phyloP scores from a whole-genome alignment of 2,113 vertebrate species.

The Ailurus styani region DNA sequence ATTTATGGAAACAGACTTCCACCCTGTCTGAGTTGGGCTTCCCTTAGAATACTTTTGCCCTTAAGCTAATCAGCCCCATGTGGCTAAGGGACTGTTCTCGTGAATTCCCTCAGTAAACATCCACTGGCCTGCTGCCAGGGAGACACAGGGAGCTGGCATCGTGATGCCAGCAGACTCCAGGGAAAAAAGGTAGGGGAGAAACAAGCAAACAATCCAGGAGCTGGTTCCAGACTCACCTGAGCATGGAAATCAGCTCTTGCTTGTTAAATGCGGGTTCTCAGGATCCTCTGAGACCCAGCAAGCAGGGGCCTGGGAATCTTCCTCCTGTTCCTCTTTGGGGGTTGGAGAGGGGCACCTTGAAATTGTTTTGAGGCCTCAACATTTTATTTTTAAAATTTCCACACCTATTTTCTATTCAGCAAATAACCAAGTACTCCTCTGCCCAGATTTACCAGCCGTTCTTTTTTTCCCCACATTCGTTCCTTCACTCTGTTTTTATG shows the following conservation, averaged over 20 bases:
- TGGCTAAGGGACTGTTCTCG: neutral
- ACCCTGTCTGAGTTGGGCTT: neutral
- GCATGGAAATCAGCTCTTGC: accelerated
- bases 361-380: neutral
- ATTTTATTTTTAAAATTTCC: neutral
- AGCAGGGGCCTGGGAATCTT: too few species aligned
- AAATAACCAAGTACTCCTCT: neutral
- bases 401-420: neutral
- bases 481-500: neutral
- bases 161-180: neutral
- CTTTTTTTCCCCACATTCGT: neutral
- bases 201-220: neutral
- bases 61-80: neutral
- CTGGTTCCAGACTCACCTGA: neutral
- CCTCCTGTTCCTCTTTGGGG: neutral
- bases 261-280: neutral
- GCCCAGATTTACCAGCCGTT: neutral
- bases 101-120: neutral
- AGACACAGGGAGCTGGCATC: neutral
- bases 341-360: neutral
- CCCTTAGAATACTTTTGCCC: neutral
- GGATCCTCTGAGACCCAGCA: neutral
- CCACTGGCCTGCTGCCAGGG: neutral
- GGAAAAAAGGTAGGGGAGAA: neutral
- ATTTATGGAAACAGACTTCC: neutral